These are phyloP conservation scores for Pelusios castaneus DNA, from an alignment of 2,113 vertebrate genomes.

Conservation along the genomic window DNA sequence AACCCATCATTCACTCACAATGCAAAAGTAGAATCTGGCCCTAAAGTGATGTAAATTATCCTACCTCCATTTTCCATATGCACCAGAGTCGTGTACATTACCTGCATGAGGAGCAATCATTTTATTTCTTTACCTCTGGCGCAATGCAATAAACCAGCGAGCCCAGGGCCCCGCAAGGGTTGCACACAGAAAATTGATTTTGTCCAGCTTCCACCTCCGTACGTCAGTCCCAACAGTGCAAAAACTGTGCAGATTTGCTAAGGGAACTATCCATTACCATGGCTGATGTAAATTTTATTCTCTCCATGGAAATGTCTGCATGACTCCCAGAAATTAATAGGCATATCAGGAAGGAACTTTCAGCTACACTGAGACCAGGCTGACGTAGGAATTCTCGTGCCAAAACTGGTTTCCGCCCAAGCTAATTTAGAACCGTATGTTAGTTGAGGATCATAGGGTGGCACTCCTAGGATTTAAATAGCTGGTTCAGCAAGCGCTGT, in stretches of 20 bases:
- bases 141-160: background rate
- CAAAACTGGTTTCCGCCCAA: background rate
- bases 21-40: background rate
- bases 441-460: background rate
- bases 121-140: background rate
- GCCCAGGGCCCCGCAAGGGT: background rate
- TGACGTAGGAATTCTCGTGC: background rate
- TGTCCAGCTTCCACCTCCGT: background rate
- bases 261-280: background rate
- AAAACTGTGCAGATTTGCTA: background rate
- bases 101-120: background rate
- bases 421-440: background rate
- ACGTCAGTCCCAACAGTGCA: background rate
- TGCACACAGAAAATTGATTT: background rate
- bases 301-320: background rate
- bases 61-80: background rate
- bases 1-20: too few relatives aligned
- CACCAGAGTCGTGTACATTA: background rate
- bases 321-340: background rate
- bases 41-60: background rate
- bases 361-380: background rate
- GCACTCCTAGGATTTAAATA: background rate
- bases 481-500: background rate
- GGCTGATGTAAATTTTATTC: constrained; percentile 14
- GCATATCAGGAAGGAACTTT: background rate